Evolutionary conservation across 23 tunicate species (phyloP).

Genomic region (Ciona savignyi): DNA sequence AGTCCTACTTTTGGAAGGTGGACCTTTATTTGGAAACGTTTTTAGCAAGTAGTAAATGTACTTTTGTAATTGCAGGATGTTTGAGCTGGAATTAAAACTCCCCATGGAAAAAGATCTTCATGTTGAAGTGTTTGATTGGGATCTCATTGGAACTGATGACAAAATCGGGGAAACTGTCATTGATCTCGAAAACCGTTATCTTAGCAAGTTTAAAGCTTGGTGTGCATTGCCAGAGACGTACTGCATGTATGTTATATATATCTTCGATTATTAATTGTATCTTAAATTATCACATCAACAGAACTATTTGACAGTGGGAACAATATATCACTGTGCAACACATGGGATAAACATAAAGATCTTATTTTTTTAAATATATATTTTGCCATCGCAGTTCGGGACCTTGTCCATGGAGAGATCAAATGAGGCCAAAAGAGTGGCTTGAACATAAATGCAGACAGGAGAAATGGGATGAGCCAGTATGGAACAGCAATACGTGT

Average conservation of each 20-base stretch:
- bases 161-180: constrained; percentile 84
- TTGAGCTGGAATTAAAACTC: constrained; percentile 56
- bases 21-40: no score
- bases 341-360: background rate
- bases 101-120: constrained; percentile 88
- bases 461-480: constrained; percentile 74
- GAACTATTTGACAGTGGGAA: no score
- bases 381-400: constrained; percentile 47
- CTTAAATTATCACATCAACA: no score
- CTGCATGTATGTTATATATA: constrained; percentile 51
- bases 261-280: background rate
- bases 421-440: constrained; percentile 82
- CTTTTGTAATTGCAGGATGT: constrained; percentile 39
- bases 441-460: constrained; percentile 43
- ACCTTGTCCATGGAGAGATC: constrained; percentile 79
- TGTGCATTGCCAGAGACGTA: constrained; percentile 82
- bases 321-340: background rate
- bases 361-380: background rate
- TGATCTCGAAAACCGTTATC: constrained; percentile 80
- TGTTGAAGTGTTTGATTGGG: constrained; percentile 83
- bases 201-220: constrained; percentile 73
- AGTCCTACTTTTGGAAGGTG: constrained; percentile 91
- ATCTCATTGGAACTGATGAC: constrained; percentile 92
- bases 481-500: constrained; percentile 94
- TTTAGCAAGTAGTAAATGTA: no score